These are phyloP conservation scores for Arctocebus calabarensis DNA, from an alignment of 2,797 vertebrate species.

Conservation along the genomic window DNA sequence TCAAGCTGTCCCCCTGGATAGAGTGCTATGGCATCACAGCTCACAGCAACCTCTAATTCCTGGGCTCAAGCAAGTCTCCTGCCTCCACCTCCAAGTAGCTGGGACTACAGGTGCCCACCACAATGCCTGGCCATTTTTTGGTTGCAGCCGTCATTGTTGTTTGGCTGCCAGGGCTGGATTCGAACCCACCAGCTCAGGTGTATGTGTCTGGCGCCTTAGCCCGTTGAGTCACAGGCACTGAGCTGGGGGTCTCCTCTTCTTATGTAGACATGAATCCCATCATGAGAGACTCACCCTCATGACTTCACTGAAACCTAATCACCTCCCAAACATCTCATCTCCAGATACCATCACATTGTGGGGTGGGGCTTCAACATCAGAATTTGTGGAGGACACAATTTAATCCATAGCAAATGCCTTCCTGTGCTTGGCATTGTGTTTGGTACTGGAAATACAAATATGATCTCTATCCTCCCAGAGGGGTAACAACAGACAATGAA, in stretches of 20 bases:
- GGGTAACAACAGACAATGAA: not conserved
- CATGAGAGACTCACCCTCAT: not conserved
- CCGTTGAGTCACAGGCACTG: too few relatives aligned
- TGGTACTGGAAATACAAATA: not conserved
- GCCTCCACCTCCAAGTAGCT: too few relatives aligned
- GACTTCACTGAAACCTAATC: not conserved
- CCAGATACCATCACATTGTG: not conserved
- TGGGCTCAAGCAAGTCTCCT: too few relatives aligned
- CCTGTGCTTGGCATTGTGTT: not conserved
- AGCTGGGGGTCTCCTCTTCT: not conserved
- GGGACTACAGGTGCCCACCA: too few relatives aligned
- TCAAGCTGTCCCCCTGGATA: too few relatives aligned
- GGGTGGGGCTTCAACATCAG: not conserved
- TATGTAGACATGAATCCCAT: not conserved
- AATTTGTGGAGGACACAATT: not conserved
- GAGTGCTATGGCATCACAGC: too few relatives aligned
- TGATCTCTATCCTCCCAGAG: not conserved
- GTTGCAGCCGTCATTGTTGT: too few relatives aligned
- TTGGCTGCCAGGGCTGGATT: too few relatives aligned
- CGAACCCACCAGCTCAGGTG: too few relatives aligned
- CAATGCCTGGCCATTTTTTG: too few relatives aligned
- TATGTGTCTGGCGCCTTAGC: too few relatives aligned
- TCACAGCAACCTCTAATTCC: too few relatives aligned
- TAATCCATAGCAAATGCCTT: not conserved
- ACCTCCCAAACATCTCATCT: not conserved